Percentiles rank a stretch among this genome's conserved stretches.
These are phyloP conservation scores for Arremon brunneinucha DNA, from an alignment of 2,797 vertebrate species.

Conservation along the genomic window DNA sequence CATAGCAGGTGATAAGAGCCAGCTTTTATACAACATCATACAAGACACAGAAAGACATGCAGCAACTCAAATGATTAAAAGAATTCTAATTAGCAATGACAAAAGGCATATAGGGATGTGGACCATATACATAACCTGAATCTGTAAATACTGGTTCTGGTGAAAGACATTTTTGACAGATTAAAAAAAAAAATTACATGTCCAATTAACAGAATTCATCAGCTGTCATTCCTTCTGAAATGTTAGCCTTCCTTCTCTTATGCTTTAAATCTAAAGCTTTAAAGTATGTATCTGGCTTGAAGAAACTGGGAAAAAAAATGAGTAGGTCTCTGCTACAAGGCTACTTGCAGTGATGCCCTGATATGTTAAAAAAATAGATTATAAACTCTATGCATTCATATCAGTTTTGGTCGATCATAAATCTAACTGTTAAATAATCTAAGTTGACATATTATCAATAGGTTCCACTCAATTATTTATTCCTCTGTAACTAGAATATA, in stretches of 20 bases:
- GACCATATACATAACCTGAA: not conserved
- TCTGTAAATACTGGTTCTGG: not conserved
- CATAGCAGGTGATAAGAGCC: accelerated
- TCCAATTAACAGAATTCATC: not conserved
- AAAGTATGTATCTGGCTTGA: not conserved
- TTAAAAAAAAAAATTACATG: not conserved
- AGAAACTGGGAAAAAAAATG: not conserved
- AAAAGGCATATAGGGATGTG: not conserved
- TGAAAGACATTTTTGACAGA: not conserved
- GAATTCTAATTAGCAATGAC: not conserved
- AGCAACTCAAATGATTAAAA: not conserved
- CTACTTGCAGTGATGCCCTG: not conserved
- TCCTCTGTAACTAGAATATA: not conserved
- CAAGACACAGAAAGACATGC: not conserved
- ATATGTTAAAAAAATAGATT: accelerated
- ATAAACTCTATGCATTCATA: not conserved
- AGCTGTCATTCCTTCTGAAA: not conserved
- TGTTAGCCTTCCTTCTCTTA: not conserved
- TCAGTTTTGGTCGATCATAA: not conserved
- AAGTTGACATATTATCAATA: not conserved
- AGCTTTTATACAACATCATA: not conserved
- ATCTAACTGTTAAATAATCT: not conserved
- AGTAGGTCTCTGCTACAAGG: not conserved
- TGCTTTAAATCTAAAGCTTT: not conserved
- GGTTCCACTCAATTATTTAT: not conserved